These are phyloP conservation scores for Callospermophilus lateralis DNA, from an alignment of 2,113 vertebrate species.

Conservation along the genomic window DNA sequence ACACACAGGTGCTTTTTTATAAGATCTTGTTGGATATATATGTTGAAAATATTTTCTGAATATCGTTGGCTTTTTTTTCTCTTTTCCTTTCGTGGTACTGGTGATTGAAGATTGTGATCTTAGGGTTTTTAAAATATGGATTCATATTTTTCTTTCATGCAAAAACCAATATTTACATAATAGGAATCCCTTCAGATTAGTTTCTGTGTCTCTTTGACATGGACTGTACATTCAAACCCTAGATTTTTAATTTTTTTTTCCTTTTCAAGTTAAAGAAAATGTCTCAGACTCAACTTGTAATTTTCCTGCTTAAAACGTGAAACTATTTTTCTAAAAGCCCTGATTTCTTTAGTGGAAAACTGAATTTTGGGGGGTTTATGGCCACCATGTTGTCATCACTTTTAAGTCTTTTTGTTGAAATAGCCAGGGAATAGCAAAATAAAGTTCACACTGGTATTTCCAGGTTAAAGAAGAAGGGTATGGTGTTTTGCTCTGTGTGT, in stretches of 20 bases:
- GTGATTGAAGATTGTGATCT: no score
- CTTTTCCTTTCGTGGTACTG: no score
- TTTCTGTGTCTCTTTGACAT: no score
- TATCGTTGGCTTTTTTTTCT: background rate
- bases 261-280: background rate
- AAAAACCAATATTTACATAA: background rate
- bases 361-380: background rate
- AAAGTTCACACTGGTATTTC: background rate
- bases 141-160: no score
- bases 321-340: background rate
- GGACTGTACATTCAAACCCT: background rate
- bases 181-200: background rate
- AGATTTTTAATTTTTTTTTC: background rate
- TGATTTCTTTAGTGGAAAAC: background rate
- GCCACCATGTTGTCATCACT: background rate
- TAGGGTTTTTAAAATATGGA: no score
- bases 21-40: background rate
- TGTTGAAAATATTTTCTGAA: background rate
- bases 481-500: no score
- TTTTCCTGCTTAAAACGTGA: background rate
- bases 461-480: background rate
- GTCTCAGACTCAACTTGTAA: background rate
- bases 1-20: background rate
- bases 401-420: background rate
- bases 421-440: background rate